phyloP scores from a whole-genome alignment of 2,888 invertebrate species.

The Tineola bisselliella region DNA sequence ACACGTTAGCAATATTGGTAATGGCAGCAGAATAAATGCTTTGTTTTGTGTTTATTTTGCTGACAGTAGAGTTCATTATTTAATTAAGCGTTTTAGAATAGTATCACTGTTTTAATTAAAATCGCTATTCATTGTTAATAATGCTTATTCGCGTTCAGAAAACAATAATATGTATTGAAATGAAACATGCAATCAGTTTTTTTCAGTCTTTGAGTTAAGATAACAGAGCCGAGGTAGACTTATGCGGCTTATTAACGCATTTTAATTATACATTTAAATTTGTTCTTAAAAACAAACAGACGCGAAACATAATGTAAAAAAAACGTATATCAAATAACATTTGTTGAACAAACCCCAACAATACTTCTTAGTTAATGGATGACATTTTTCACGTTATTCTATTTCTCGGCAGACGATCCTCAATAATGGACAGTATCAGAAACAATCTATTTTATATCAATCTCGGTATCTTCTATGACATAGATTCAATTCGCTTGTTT shows the following conservation, averaged over 20 bases:
- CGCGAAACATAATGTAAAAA: not conserved
- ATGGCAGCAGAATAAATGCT: not conserved
- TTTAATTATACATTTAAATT: too few relatives aligned
- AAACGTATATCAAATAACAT: not conserved
- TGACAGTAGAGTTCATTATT: too few relatives aligned
- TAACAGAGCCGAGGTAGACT: too few relatives aligned
- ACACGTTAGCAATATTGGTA: not conserved
- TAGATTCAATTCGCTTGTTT: slow-evolving; percentile 6
- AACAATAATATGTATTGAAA: too few relatives aligned
- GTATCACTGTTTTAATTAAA: too few relatives aligned
- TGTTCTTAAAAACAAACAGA: not conserved
- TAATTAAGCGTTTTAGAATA: too few relatives aligned
- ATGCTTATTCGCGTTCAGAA: too few relatives aligned
- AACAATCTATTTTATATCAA: slow-evolving; percentile 12
- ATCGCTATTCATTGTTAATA: too few relatives aligned
- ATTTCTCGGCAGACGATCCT: not conserved
- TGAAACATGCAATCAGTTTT: too few relatives aligned
- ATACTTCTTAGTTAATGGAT: slow-evolving; percentile 4
- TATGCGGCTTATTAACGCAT: too few relatives aligned
- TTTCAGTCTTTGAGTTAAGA: too few relatives aligned
- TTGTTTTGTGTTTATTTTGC: too few relatives aligned
- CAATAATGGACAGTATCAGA: slow-evolving; percentile 11
- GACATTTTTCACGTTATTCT: slow-evolving; percentile 9
- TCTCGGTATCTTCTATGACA: not conserved
- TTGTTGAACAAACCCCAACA: not conserved